Conservation (phyloP, 2,113 vertebrate genomes). For the Cariama cristata region DNA sequence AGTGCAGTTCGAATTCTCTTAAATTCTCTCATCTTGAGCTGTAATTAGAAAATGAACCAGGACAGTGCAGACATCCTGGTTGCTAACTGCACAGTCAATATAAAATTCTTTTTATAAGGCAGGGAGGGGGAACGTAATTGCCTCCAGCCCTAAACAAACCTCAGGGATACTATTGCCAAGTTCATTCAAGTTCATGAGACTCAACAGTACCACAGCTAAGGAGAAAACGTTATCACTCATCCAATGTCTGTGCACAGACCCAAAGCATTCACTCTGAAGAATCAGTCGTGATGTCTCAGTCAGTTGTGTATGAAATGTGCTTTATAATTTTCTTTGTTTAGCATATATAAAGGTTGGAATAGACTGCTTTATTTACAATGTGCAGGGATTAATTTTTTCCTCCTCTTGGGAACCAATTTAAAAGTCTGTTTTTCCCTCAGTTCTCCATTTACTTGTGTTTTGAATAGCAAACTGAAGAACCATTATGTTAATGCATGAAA, state of each 20-base stretch:
- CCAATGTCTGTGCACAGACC: neutral
- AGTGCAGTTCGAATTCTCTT: neutral
- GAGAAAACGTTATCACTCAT: neutral
- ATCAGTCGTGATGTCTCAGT: neutral
- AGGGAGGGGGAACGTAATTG: neutral
- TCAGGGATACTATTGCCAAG: neutral
- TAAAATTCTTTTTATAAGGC: neutral
- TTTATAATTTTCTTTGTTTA: constrained; percentile 5
- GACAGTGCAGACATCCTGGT: neutral
- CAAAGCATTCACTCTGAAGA: neutral
- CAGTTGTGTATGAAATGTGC: neutral
- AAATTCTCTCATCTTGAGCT: neutral
- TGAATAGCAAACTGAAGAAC: neutral
- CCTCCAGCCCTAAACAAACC: neutral
- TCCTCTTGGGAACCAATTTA: constrained; percentile 54
- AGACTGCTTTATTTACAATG: constrained; percentile 28
- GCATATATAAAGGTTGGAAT: neutral
- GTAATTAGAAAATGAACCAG: neutral
- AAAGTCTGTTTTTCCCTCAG: constrained; percentile 32
- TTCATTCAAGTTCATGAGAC: neutral
- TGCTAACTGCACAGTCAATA: neutral
- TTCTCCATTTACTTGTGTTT: constrained; percentile 20
- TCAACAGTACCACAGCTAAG: neutral
- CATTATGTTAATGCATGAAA: neutral
- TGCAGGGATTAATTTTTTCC: constrained; percentile 33